Evolutionary conservation across 2,797 vertebrate genomes (phyloP), one percentile per base, ranked within the genome.

Genomic region (Pantherophis alleghaniensis): DNA sequence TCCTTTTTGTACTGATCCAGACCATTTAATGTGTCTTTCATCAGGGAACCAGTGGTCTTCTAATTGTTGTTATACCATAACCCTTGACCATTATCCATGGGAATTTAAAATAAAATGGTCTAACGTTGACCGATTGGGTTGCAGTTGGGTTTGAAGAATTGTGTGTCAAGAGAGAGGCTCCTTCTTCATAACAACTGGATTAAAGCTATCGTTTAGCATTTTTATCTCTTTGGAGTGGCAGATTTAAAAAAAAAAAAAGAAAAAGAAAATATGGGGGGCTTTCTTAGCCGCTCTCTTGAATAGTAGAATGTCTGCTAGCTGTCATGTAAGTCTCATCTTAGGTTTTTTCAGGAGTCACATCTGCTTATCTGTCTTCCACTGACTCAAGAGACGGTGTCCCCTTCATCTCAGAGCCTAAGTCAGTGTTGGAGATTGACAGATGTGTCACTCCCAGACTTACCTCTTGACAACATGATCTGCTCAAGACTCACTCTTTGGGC

Each of bases 341-440:
- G 59, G 87, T 61, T 87, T 92, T 93, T 69, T 59, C 91, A 92
- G 55, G 87, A 90, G 59, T 94, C 92, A 88, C 90, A 79, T 90
- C 93, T 69, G 37, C 88, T 95, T 93, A 90, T 88, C 94, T 5
- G 0, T 90, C 93, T 90, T 90, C 55, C 32, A 3, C 28, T 92
- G 93, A 90, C 91, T 92, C 87, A 60, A 74, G 92, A 95, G 83
- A 93, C 42, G 53, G 88, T 53, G 56, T 93, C 89, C 93, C 88
- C 93, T 95, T 93, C 94, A 96, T 95, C 94, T 93, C 87, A 90
- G 37, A 93, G 47, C 93, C 88, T 53, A 87, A 94, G 92, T 18
- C 93, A 66, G 94, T 94, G 94, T 91, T 91, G 18, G 59, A 79
- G 93, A 91, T 95, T 94, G 96, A 95, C 95, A 86, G 86, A 94